Evolutionary conservation across 2,888 invertebrate genomes (phyloP).

Genomic region (Buathra laborator): DNA sequence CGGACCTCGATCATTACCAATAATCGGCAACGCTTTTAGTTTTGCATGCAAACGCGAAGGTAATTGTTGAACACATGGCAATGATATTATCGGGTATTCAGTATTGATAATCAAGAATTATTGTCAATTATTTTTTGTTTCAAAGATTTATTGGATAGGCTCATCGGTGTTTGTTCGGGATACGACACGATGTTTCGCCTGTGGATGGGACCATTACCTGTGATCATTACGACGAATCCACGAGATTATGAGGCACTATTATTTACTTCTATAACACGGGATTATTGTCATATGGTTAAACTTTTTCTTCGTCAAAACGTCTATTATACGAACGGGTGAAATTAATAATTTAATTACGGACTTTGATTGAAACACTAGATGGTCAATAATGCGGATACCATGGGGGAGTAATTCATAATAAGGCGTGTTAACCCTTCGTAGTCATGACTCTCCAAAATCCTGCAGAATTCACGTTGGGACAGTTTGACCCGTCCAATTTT

Average conservation of each 20-base stretch:
- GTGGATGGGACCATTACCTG: conserved; percentile 74
- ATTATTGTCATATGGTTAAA: background rate
- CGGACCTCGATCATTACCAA: conserved; percentile 71
- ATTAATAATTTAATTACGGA: too few species aligned
- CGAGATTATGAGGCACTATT: conserved; percentile 69
- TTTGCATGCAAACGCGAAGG: conserved; percentile 72
- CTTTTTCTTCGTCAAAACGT: background rate
- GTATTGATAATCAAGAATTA: background rate
- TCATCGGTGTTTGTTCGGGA: conserved; percentile 56
- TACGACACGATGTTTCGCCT: conserved; percentile 71
- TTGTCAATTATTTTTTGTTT: background rate
- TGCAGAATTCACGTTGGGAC: too few species aligned
- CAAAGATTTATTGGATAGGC: conserved; percentile 67
- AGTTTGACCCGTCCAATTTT: too few species aligned
- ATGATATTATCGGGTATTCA: background rate
- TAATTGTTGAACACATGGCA: conserved; percentile 21
- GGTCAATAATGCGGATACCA: too few species aligned
- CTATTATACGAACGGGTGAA: too few species aligned
- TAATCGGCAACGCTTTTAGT: conserved; percentile 73
- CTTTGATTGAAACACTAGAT: too few species aligned
- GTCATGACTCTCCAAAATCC: too few species aligned
- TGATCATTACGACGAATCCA: conserved; percentile 71
- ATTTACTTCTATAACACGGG: background rate
- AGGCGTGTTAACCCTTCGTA: too few species aligned
- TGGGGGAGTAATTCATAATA: background rate